Evolutionary conservation across 2,113 vertebrate species (phyloP).

Genomic region (Geococcyx californianus): DNA sequence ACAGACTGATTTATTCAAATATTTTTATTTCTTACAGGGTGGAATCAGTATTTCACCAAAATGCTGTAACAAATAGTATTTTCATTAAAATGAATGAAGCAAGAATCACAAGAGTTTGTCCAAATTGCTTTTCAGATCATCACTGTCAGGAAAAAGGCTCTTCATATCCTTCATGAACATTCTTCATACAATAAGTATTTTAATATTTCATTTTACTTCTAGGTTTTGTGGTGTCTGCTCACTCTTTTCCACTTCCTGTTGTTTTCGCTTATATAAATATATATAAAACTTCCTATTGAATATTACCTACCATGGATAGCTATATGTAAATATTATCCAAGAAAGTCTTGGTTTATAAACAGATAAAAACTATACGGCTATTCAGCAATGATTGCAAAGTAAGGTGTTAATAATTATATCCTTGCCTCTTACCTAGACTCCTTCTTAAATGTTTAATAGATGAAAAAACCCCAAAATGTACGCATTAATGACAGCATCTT

Average conservation of each 20-base stretch:
- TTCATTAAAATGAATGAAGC: background rate
- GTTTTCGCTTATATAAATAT: too few relatives aligned
- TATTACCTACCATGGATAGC: background rate
- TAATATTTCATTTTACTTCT: background rate
- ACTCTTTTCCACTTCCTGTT: background rate
- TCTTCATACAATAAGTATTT: background rate
- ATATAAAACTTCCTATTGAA: background rate
- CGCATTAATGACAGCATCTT: too few relatives aligned
- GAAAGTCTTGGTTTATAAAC: background rate
- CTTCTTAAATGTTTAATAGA: too few relatives aligned
- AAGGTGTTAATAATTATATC: too few relatives aligned
- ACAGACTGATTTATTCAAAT: background rate
- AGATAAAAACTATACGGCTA: too few relatives aligned
- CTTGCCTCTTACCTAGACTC: too few relatives aligned
- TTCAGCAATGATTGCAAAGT: too few relatives aligned
- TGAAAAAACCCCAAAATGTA: too few relatives aligned
- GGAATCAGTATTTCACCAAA: background rate
- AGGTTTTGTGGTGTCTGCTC: background rate
- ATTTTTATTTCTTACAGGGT: background rate
- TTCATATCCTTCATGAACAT: background rate
- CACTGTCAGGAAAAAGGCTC: background rate
- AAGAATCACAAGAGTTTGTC: background rate
- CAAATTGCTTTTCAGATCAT: background rate
- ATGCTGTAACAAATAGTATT: background rate
- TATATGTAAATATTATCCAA: background rate